Conservation (phyloP, 2,113 vertebrate species). For the Anoplopoma fimbria region DNA sequence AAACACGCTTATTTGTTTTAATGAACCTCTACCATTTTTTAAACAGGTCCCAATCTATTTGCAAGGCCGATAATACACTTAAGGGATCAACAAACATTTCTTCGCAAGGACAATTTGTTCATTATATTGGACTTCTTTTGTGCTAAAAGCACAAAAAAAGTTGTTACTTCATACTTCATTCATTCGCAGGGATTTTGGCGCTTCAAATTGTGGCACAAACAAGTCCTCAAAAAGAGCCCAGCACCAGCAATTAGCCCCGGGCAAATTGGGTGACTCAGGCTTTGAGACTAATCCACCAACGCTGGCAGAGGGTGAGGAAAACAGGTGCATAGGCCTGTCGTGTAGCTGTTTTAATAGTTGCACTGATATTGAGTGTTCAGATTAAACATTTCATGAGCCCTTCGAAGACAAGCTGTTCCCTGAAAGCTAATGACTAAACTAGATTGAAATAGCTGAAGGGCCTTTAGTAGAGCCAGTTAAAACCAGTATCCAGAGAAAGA, state of each 20-base stretch:
- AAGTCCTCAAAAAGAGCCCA: slow-evolving; percentile 5
- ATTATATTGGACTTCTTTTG: slow-evolving; percentile 8
- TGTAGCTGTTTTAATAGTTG: not conserved
- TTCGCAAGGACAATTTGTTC: slow-evolving; percentile 10
- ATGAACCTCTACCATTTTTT: not conserved
- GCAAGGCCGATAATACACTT: not conserved
- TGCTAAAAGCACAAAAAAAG: not conserved
- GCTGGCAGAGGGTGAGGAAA: slow-evolving; percentile 1
- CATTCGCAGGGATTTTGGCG: not conserved
- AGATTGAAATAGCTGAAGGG: not conserved
- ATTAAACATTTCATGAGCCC: slow-evolving; percentile 17
- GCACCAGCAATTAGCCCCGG: slow-evolving; percentile 5
- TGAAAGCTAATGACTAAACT: not conserved
- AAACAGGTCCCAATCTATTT: not conserved
- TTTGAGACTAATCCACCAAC: slow-evolving; percentile 35
- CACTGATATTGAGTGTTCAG: not conserved
- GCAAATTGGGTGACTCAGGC: slow-evolving; percentile 13
- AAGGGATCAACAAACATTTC: not conserved
- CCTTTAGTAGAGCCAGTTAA: not conserved
- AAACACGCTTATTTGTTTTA: not conserved
- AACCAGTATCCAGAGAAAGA: not conserved
- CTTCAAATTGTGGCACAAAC: slow-evolving; percentile 11
- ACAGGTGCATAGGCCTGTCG: not conserved
- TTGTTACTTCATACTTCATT: not conserved
- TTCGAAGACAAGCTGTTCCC: not conserved